Evolutionary conservation across 2,888 invertebrate species (phyloP).

Genomic region (Rhingia campestris): DNA sequence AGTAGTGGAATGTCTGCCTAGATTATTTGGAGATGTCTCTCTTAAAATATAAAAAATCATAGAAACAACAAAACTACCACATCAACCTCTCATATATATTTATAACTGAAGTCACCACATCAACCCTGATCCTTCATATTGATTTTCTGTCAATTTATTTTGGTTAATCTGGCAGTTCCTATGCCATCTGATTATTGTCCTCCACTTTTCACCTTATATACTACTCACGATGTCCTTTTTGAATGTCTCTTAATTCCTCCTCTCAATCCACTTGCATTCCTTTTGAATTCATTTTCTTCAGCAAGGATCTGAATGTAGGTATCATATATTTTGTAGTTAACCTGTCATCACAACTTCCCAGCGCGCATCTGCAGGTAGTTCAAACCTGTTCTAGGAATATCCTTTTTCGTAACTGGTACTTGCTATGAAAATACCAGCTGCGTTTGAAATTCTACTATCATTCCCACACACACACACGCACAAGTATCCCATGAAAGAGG

Average conservation of each 20-base stretch:
- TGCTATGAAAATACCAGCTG: constrained; percentile 51
- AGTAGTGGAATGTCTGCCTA: too few relatives aligned
- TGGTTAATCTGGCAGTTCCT: neutral
- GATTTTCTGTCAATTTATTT: neutral
- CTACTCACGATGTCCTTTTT: neutral
- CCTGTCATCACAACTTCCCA: neutral
- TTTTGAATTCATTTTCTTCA: neutral
- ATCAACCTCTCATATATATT: too few relatives aligned
- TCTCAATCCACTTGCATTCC: neutral
- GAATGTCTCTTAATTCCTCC: neutral
- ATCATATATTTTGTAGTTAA: neutral
- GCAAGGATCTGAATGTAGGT: too few relatives aligned
- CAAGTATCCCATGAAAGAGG: too few relatives aligned
- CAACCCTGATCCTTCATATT: neutral
- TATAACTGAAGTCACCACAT: neutral
- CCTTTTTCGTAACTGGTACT: constrained; percentile 18
- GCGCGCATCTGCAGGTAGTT: constrained; percentile 34
- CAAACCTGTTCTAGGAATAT: constrained; percentile 36
- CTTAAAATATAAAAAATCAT: too few relatives aligned
- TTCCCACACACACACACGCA: constrained; percentile 9
- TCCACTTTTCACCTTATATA: neutral
- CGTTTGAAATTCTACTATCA: constrained; percentile 1
- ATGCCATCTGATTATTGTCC: neutral
- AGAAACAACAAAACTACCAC: too few relatives aligned
- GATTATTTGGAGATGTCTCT: too few relatives aligned